Base-by-base conservation (phyloP, 1,140 invertebrate species). In the Marisa cornuarietis region DNA sequence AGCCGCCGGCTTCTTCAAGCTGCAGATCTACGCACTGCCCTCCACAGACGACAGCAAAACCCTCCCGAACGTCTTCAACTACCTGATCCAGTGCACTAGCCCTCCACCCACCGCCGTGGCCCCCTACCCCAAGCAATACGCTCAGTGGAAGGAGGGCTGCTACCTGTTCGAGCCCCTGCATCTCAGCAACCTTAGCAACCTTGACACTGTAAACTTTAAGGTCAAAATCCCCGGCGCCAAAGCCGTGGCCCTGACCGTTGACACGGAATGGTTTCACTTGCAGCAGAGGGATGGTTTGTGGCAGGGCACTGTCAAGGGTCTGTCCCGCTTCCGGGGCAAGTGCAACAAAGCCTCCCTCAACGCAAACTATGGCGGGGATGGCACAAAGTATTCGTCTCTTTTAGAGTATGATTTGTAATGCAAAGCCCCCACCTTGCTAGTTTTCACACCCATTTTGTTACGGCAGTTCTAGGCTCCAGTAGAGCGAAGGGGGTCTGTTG, bases 141-240 rank as follows among this genome's bases (percentile, higher is more conserved):
- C 89, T 10, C 89, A 91, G 78, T 91, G 91, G 91, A 90, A 90
- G 77, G 90, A 91, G 76, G 91, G 90, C 11, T 91, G 91, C 80
- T 88, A 82, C 83, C 88, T 91, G 83, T 84, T 81, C 71, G 79
- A 84, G 16, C 91, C 91, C 1, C 69, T 86, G 16, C 78, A 81
- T 10, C 83, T 90, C 9, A 71, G 80, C 61, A 82, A 80, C 42
- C 74, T 82, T 24, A 78, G 76, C 20, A 82, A 84, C 75, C 58
- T 81, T 42, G 76, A 82, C 68, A 80, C 82, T 31, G 84, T 89
- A 71, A 79, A 83, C 26, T 89, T 90, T 85, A 81, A 85, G 20
- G 81, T 91, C 11, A 42, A 71, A 42, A 86, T 91, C 22, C 90
- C 90, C 0, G 82, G 83, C 13, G 90, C 90, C 10, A 82, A 84